Conservation (phyloP, 2,113 vertebrate genomes). For the Scartelaos histophorus region DNA sequence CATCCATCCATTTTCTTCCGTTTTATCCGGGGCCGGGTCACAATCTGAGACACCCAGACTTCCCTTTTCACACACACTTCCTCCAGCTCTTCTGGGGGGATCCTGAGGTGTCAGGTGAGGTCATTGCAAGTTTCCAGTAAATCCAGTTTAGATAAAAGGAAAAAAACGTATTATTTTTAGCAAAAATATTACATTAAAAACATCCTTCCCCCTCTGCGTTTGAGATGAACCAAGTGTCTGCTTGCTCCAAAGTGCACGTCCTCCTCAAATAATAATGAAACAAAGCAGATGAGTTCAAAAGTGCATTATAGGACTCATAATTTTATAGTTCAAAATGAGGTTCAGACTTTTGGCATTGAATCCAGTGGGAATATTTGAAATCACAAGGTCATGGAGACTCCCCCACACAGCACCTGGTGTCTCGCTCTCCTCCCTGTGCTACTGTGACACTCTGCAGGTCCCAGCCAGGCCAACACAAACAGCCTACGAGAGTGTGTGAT, state of each 20-base stretch:
- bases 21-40: too few species aligned
- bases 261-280: slow-evolving; percentile 16
- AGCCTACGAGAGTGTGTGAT: slow-evolving; percentile 35
- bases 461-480: slow-evolving; percentile 64
- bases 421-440: not conserved
- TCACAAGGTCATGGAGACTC: slow-evolving; percentile 42
- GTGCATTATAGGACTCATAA: slow-evolving; percentile 36
- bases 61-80: too few species aligned
- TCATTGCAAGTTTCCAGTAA: too few species aligned
- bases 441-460: slow-evolving; percentile 64
- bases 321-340: slow-evolving; percentile 42
- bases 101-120: too few species aligned
- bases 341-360: slow-evolving; percentile 28
- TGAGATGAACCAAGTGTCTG: not conserved
- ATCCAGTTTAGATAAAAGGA: too few species aligned
- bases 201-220: not conserved
- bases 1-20: too few species aligned
- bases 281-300: slow-evolving; percentile 41
- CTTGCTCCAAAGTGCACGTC: not conserved
- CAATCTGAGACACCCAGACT: too few species aligned
- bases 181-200: not conserved
- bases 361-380: slow-evolving; percentile 42
- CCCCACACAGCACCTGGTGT: slow-evolving; percentile 63
- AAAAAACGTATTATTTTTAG: too few species aligned
- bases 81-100: too few species aligned